Percentiles rank a stretch among this genome's conserved stretches.
These are phyloP conservation scores for Caenorhabditis zanzibari DNA, from an alignment of 2,888 invertebrate species.

Conservation along the genomic window DNA sequence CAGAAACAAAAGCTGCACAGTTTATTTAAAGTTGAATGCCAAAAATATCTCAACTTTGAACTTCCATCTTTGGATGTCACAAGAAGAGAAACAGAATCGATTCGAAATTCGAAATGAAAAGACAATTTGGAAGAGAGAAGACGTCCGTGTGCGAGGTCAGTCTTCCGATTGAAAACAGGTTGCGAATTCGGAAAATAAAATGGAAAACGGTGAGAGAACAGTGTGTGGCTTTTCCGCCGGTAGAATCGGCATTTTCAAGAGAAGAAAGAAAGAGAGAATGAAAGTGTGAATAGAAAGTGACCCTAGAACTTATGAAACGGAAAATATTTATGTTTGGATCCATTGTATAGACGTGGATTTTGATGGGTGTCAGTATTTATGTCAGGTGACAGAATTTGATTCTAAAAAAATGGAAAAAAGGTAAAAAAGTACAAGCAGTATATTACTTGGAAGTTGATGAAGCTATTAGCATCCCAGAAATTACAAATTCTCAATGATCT, in stretches of 20 bases:
- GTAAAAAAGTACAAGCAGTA: too few relatives aligned
- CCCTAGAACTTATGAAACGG: conserved; percentile 4
- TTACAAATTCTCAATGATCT: too few relatives aligned
- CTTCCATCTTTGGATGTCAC: too few relatives aligned
- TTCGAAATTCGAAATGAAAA: conserved; percentile 15
- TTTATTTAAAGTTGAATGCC: too few relatives aligned
- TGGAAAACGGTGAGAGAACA: conserved; percentile 8
- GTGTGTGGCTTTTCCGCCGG: background rate
- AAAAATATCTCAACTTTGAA: too few relatives aligned
- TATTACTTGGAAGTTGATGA: too few relatives aligned
- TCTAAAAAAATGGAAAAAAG: too few relatives aligned
- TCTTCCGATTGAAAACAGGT: conserved; percentile 13
- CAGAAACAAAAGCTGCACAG: too few relatives aligned
- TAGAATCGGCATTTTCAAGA: background rate
- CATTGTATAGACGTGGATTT: too few relatives aligned
- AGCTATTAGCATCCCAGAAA: too few relatives aligned
- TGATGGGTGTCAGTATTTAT: too few relatives aligned
- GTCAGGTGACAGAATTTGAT: too few relatives aligned
- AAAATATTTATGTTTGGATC: background rate
- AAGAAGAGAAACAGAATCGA: conserved; percentile 6
- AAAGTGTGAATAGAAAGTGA: background rate
- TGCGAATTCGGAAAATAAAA: conserved; percentile 15
- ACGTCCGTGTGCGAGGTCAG: background rate
- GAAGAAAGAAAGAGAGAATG: background rate
- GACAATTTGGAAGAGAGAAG: conserved; percentile 18